Conservation (phyloP, 1,140 invertebrate species). For the Brachionus plicatilis region DNA sequence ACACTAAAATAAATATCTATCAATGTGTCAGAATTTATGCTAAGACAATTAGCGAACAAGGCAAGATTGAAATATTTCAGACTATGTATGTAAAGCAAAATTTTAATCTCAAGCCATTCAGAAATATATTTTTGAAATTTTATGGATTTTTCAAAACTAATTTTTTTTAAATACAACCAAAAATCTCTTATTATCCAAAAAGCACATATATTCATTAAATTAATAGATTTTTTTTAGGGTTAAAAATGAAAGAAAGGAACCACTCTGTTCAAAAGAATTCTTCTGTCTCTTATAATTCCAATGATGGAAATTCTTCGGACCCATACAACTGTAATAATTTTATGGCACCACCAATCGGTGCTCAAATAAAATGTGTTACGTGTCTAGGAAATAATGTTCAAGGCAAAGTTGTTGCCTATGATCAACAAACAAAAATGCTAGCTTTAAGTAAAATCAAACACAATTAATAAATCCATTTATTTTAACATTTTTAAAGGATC, state of each 20-base stretch:
- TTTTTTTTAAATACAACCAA: neutral
- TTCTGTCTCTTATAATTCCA: neutral
- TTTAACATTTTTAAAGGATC: neutral
- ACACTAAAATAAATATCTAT: neutral
- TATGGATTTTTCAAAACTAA: neutral
- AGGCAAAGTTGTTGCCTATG: constrained; percentile 36
- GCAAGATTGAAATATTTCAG: neutral
- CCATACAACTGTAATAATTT: constrained; percentile 34
- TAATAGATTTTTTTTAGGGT: neutral
- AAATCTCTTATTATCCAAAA: neutral
- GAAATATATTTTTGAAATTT: neutral
- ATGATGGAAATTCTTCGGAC: neutral
- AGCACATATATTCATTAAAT: neutral
- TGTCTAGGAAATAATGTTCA: constrained; percentile 38
- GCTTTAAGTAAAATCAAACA: neutral
- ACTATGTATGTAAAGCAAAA: neutral
- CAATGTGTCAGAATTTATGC: neutral
- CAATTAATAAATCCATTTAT: too few relatives aligned
- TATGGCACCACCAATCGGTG: constrained; percentile 38
- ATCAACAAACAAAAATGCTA: constrained; percentile 40
- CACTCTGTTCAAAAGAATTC: neutral
- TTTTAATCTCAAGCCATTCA: neutral
- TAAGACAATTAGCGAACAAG: neutral
- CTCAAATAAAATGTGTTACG: constrained; percentile 30
- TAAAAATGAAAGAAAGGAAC: constrained; percentile 15